Evolutionary conservation across 1,140 invertebrate genomes (phyloP).

Genomic region (Eueides isabella): DNA sequence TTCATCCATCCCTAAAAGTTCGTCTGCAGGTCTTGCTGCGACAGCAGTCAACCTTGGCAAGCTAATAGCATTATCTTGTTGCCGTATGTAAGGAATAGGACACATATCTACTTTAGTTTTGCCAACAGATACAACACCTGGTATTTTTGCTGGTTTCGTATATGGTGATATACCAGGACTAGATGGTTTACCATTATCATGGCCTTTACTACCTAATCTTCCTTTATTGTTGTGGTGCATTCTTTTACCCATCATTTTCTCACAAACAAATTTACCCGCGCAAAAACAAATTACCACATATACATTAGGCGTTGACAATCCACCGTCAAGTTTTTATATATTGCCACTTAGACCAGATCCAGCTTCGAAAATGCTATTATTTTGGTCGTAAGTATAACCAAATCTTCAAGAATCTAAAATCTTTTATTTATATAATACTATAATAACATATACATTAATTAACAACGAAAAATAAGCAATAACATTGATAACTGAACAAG

Average conservation of each 20-base stretch:
- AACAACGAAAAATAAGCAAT: neutral
- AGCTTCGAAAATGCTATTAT: neutral
- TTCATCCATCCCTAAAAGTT: conserved; percentile 87
- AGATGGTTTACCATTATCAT: conserved; percentile 77
- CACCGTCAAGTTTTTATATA: conserved; percentile 15
- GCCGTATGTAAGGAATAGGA: conserved; percentile 73
- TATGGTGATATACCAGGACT: conserved; percentile 78
- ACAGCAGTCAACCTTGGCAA: conserved; percentile 73
- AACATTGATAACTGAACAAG: conserved; percentile 23
- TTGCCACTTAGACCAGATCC: neutral
- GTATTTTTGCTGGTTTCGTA: conserved; percentile 75
- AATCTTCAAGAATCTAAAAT: neutral
- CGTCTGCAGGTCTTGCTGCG: conserved; percentile 73
- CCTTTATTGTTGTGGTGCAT: conserved; percentile 81
- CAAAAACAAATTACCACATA: conserved; percentile 53
- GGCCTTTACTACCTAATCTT: conserved; percentile 72
- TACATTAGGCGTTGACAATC: conserved; percentile 22
- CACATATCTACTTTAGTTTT: conserved; percentile 73
- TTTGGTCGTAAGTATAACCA: neutral
- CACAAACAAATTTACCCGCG: conserved; percentile 69
- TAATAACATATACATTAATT: neutral
- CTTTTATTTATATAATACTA: neutral
- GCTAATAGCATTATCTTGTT: conserved; percentile 68
- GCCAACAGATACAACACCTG: conserved; percentile 61
- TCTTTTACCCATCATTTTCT: conserved; percentile 78